Evolutionary conservation across 2,113 vertebrate genomes (phyloP).

Genomic region (Drymodes brunneopygia): DNA sequence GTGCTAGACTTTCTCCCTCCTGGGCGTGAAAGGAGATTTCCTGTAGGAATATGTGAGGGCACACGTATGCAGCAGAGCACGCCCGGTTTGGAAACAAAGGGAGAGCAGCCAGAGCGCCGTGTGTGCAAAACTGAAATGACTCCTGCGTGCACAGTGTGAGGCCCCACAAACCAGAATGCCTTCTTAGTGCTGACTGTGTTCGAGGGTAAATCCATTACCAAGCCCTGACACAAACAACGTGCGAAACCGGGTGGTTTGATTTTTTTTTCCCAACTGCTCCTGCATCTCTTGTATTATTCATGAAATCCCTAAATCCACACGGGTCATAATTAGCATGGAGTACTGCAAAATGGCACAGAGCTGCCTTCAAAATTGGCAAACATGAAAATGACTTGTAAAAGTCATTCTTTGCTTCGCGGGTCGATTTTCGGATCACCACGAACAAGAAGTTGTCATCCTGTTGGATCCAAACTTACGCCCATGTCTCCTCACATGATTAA

Average conservation of each 20-base stretch:
- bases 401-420: neutral
- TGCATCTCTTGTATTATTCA: neutral
- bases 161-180: constrained; percentile 30
- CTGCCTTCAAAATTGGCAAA: constrained; percentile 28
- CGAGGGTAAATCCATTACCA: neutral
- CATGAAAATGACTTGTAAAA: constrained; percentile 4
- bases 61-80: neutral
- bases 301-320: constrained; percentile 11
- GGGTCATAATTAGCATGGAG: constrained; percentile 7
- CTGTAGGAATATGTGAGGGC: neutral
- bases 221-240: constrained; percentile 24
- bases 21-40: constrained; percentile 25
- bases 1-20: neutral
- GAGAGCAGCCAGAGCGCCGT: neutral
- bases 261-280: neutral
- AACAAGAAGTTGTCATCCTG: constrained; percentile 6
- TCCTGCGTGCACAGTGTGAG: constrained; percentile 31
- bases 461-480: neutral
- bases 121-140: neutral
- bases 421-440: neutral
- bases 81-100: constrained; percentile 21
- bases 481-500: constrained; percentile 20
- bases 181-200: constrained; percentile 34
- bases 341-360: constrained; percentile 21
- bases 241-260: neutral